phyloP scores from a whole-genome alignment of 2,888 invertebrate genomes.

The Beris morrisii region DNA sequence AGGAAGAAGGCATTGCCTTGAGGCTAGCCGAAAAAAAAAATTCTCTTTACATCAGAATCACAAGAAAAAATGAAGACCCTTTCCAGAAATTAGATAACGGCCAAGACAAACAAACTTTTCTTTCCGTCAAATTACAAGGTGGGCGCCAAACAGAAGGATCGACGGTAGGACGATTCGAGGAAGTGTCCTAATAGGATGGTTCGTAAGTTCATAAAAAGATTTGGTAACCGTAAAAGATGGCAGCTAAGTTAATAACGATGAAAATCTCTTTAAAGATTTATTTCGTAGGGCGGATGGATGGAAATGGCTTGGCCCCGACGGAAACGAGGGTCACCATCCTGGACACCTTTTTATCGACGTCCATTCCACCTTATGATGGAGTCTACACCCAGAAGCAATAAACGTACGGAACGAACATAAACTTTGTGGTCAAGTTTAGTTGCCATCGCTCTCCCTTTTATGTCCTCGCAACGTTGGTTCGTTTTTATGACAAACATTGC shows the following conservation, averaged over 20 bases:
- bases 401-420: constrained; percentile 5
- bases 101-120: constrained; percentile 36
- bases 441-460: background rate
- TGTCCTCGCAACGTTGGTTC: background rate
- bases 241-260: constrained; percentile 36
- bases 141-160: background rate
- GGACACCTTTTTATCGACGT: constrained; percentile 22
- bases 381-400: constrained; percentile 25
- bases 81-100: constrained; percentile 35
- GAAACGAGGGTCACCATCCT: constrained; percentile 5
- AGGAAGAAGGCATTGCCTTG: constrained; percentile 27
- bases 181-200: constrained; percentile 25
- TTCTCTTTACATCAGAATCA: background rate
- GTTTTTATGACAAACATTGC: constrained; percentile 2
- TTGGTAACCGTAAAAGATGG: constrained; percentile 34
- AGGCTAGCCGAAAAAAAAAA: background rate
- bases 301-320: background rate
- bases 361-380: constrained; percentile 4
- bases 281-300: constrained; percentile 1
- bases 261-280: constrained; percentile 34
- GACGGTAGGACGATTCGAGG: background rate
- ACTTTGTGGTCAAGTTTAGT: constrained; percentile 1
- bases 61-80: constrained; percentile 20
- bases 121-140: constrained; percentile 34
- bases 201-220: constrained; percentile 31